A percentile compares a stretch with the other conserved stretches of the same genome.
Evolutionary conservation across 2,888 invertebrate genomes (phyloP).

Genomic region (Caenorhabditis wallacei): DNA sequence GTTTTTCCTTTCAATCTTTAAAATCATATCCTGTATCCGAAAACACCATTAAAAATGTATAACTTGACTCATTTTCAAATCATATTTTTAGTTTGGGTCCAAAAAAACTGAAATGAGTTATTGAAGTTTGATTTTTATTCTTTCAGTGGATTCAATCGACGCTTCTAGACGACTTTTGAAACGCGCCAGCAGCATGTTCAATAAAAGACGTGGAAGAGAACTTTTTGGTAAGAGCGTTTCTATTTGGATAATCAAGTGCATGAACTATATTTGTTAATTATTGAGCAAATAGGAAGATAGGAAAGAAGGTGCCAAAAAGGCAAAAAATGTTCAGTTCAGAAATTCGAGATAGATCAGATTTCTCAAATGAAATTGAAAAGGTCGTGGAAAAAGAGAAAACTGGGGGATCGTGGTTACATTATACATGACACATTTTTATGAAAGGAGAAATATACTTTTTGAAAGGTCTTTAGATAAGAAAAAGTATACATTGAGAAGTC

Average conservation of each 20-base stretch:
- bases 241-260: no score
- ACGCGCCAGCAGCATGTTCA: conserved; percentile 45
- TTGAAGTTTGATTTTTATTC: no score
- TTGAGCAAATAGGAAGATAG: conserved; percentile 7
- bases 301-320: conserved; percentile 15
- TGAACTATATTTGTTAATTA: conserved; percentile 3
- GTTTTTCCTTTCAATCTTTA: not conserved
- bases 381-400: conserved; percentile 1
- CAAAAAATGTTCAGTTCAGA: conserved; percentile 28
- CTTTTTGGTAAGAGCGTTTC: conserved; percentile 39
- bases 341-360: conserved; percentile 45
- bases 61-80: not conserved
- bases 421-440: conserved; percentile 1
- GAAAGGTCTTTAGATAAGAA: not conserved
- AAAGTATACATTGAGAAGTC: no score
- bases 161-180: conserved; percentile 39
- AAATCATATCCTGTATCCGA: not conserved
- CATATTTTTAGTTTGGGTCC: not conserved
- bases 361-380: conserved; percentile 13
- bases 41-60: conserved; percentile 37
- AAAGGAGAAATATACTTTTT: conserved; percentile 7
- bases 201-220: conserved; percentile 58
- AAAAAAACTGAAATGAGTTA: conserved; percentile 3
- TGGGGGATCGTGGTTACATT: conserved; percentile 40
- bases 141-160: conserved; percentile 37